phyloP scores from a whole-genome alignment of 1,140 invertebrate genomes.

The Bilobella aurantiaca region DNA sequence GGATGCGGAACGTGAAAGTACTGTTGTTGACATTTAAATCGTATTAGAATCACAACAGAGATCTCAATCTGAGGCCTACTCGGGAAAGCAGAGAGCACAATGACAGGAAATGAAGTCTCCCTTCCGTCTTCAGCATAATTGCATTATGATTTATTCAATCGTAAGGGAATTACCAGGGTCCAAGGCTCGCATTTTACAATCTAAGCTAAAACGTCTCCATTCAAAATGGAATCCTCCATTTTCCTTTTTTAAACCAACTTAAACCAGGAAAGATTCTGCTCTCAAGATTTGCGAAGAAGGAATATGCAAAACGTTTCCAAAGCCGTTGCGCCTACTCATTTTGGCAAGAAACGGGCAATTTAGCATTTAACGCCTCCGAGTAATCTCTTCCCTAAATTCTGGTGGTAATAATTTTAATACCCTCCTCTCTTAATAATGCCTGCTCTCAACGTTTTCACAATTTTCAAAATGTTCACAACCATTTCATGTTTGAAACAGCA shows the following conservation, averaged over 20 bases:
- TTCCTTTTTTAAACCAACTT: neutral
- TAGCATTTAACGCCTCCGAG: too few species aligned
- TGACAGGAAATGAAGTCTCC: neutral
- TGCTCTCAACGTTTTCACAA: too few species aligned
- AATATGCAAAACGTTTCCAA: too few species aligned
- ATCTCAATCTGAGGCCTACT: neutral
- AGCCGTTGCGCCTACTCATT: too few species aligned
- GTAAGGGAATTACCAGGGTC: neutral
- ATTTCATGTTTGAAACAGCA: too few species aligned
- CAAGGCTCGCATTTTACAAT: neutral
- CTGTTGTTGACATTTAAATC: neutral
- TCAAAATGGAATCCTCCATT: neutral
- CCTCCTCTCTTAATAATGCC: too few species aligned
- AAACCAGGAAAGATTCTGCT: neutral
- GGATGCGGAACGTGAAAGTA: too few species aligned
- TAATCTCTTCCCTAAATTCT: too few species aligned
- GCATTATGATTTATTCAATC: neutral
- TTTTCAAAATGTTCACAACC: too few species aligned
- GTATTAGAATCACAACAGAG: neutral
- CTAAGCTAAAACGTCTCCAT: neutral
- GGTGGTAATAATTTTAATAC: too few species aligned
- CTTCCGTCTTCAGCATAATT: neutral
- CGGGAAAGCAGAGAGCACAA: neutral
- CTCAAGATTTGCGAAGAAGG: too few species aligned
- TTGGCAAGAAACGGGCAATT: too few species aligned